These are phyloP conservation scores for Melanaphis sacchari DNA, from an alignment of 1,140 invertebrate genomes.

Conservation along the genomic window DNA sequence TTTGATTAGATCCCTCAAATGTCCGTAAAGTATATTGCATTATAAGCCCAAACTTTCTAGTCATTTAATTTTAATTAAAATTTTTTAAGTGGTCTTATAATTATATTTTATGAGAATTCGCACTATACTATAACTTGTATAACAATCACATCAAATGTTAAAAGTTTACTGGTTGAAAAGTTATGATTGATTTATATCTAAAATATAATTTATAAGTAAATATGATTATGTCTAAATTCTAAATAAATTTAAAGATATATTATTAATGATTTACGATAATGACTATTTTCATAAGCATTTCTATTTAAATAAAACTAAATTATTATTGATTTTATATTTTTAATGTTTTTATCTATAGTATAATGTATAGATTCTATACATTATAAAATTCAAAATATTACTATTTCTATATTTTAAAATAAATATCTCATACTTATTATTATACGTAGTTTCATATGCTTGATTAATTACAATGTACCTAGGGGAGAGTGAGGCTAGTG, in stretches of 20 bases:
- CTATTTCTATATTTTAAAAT: too few species aligned
- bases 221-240: background rate
- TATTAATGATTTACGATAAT: background rate
- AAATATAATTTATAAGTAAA: background rate
- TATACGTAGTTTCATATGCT: too few species aligned
- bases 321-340: background rate
- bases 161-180: background rate
- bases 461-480: too few species aligned
- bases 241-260: background rate
- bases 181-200: background rate
- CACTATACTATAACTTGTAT: background rate
- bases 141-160: background rate
- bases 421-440: too few species aligned
- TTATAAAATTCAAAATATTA: too few species aligned
- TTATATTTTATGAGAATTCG: background rate
- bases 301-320: background rate
- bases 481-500: too few species aligned
- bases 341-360: too few species aligned
- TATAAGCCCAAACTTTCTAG: constrained; percentile 12
- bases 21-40: background rate
- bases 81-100: background rate
- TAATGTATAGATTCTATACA: too few species aligned
- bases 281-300: background rate
- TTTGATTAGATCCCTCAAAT: constrained; percentile 37
- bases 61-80: constrained; percentile 30